Evolutionary conservation across 2,888 invertebrate genomes (phyloP), one percentile per base, ranked within the genome.

Genomic region (Metacarcinus magister): DNA sequence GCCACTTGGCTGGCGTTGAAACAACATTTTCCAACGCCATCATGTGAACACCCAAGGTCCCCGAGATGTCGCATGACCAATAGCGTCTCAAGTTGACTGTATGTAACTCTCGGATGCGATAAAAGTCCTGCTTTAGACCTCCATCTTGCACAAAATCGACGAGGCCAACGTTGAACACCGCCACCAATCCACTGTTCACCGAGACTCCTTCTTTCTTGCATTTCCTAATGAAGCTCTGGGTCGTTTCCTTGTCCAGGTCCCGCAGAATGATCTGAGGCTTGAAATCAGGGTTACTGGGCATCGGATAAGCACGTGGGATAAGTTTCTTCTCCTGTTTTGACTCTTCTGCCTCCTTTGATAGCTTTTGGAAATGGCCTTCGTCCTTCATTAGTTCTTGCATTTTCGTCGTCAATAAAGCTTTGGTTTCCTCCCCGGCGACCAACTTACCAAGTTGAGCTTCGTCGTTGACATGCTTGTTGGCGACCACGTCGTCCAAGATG

Each of bases 391-490:
- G 4, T 13, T 60, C 39, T 5, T 28, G 16, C 32, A 8, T 0
- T 60, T 60, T 93, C 2, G 54, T 32, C 16, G 7, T 44, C 28
- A 93, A 19, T 4, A n/a, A 3, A 19, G 28, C 43, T 19, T 28
- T 19, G 28, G 93, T 93, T 43, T 93, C 60, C 32, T 93, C 93
- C 32, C 32, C 93, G 23, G 93, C 16, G 2, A 32, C 60, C 32
- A 60, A 67, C 13, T 28, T 67, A 10, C 93, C 93, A 0, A 67
- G 67, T n/a, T 48, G 93, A 32, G 4, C 67, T 13, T 32, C 32
- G 13, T 60, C 60, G 19, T 93, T 32, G 5, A 93, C 67, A 67
- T 60, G 67, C 32, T 67, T 48, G 28, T 32, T 67, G 28, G 93
- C 60, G 32, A 93, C 67, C 3, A 93, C 67, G 10, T 67, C 67